Percentiles rank a stretch among this genome's conserved stretches.
These are phyloP conservation scores for Ahaetulla prasina DNA, from an alignment of 2,113 vertebrate species.

Conservation along the genomic window DNA sequence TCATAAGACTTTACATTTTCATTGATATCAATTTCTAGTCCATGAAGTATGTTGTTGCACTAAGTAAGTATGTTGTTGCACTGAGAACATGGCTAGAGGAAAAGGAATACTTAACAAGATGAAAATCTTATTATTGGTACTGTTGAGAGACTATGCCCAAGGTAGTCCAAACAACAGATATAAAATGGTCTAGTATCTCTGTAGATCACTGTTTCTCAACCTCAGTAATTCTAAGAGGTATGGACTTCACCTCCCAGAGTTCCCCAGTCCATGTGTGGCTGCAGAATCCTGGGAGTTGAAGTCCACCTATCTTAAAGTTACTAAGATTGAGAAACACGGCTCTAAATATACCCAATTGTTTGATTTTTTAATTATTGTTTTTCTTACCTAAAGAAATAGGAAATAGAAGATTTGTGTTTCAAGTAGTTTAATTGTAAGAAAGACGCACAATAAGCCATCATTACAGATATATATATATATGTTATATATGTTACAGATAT, in stretches of 20 bases:
- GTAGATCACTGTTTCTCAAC: neutral
- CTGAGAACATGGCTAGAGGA: neutral
- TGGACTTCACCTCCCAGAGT: neutral
- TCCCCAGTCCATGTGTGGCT: neutral
- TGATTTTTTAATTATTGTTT: neutral
- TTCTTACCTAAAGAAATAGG: neutral
- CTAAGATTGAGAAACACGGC: too few species aligned
- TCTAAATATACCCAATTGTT: neutral
- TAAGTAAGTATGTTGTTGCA: too few species aligned
- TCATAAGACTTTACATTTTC: neutral
- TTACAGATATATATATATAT: too few species aligned
- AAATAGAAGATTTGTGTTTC: neutral
- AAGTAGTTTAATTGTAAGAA: too few species aligned
- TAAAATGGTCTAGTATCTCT: neutral
- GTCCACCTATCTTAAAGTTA: too few species aligned
- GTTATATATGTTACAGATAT: too few species aligned
- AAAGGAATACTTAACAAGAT: neutral
- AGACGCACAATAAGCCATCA: too few species aligned
- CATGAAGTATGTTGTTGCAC: neutral
- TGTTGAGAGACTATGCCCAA: neutral
- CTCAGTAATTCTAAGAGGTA: neutral
- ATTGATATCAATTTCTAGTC: neutral
- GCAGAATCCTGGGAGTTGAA: too few species aligned
- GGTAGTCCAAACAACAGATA: neutral
- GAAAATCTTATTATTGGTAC: neutral